Conservation (phyloP, 1,140 invertebrate genomes). For the Sarcophaga bullata region DNA sequence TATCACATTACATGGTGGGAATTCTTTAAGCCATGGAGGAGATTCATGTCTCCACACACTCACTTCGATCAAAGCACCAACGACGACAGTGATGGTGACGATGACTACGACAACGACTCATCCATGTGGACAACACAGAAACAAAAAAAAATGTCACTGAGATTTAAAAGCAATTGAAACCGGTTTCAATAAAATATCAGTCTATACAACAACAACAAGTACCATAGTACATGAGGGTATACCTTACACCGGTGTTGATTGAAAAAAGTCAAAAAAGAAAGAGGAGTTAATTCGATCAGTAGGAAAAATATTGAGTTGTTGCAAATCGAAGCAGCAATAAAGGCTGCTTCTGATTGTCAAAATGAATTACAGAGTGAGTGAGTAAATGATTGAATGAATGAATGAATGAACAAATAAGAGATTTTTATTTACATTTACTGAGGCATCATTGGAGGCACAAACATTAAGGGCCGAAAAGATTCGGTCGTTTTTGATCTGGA, state of each 20-base stretch:
- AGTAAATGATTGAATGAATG: too few species aligned
- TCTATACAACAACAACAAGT: neutral
- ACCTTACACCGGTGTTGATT: neutral
- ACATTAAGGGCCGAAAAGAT: too few species aligned
- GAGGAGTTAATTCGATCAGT: neutral
- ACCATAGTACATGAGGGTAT: neutral
- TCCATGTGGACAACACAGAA: neutral
- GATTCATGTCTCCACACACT: constrained; percentile 6
- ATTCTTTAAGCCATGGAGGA: neutral
- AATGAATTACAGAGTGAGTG: neutral
- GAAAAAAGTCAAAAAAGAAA: neutral
- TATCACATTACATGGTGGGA: constrained; percentile 36
- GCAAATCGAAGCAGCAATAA: neutral
- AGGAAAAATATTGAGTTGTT: neutral
- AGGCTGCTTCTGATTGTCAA: constrained; percentile 36
- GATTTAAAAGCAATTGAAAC: constrained; percentile 11
- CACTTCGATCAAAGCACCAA: neutral
- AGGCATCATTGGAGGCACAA: neutral
- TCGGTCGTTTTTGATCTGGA: too few species aligned
- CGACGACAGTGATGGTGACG: neutral
- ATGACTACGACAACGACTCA: neutral
- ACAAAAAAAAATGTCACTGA: constrained; percentile 11
- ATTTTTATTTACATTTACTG: too few species aligned
- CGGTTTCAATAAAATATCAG: constrained; percentile 14
- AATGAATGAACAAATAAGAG: too few species aligned